A percentile compares a stretch with the other conserved stretches of the same genome.
Evolutionary conservation across 1,140 invertebrate genomes (phyloP).

Genomic region (Melanaphis sacchari): DNA sequence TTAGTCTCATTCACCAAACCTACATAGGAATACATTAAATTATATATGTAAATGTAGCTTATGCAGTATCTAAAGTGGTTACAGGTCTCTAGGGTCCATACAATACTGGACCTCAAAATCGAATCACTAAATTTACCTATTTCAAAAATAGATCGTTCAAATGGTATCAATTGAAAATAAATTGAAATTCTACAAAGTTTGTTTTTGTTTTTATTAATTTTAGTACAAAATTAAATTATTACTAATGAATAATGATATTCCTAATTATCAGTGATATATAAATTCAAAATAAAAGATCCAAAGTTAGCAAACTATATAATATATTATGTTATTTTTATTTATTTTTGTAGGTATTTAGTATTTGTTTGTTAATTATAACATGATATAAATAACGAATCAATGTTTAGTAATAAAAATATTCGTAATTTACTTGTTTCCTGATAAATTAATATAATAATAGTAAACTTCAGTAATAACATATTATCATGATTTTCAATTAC

Average conservation of each 20-base stretch:
- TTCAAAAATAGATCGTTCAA: neutral
- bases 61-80: neutral
- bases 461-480: neutral
- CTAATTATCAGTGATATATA: neutral
- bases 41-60: neutral
- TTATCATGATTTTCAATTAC: neutral
- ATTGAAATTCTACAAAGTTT: neutral
- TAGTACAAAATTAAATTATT: neutral
- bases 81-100: neutral
- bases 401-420: neutral
- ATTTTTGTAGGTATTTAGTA: neutral
- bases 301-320: neutral
- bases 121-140: neutral
- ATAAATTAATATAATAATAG: neutral
- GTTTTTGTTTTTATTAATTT: neutral
- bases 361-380: neutral
- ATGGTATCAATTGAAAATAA: no score
- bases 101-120: neutral
- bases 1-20: neutral
- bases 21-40: neutral
- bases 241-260: no score
- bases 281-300: neutral
- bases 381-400: neutral
- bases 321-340: neutral
- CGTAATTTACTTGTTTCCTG: neutral